Conservation (phyloP, 2,797 vertebrate genomes). For the Novumbra hubbsi region DNA sequence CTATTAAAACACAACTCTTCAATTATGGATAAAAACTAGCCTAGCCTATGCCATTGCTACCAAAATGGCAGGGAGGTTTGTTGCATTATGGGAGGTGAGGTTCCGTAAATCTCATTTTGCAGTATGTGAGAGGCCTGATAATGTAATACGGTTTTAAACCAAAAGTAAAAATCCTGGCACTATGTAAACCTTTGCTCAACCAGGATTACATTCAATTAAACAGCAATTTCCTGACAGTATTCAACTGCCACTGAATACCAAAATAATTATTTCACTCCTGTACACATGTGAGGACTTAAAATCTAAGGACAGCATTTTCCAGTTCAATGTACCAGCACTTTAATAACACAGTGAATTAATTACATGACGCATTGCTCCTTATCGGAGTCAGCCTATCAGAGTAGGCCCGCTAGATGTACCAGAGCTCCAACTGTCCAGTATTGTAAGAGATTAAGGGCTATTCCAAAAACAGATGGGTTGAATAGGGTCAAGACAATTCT, state of each 20-base stretch:
- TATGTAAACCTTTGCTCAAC: not conserved
- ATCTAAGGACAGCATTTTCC: not conserved
- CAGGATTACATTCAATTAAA: not conserved
- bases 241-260: not conserved
- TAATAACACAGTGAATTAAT: not conserved
- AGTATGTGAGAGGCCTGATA: not conserved
- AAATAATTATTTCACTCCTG: not conserved
- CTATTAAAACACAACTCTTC: not conserved
- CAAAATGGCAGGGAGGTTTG: not conserved
- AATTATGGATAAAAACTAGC: not conserved
- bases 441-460: not conserved
- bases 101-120: too few relatives aligned
- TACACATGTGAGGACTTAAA: not conserved
- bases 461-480: conserved; percentile 5
- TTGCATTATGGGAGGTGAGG: not conserved
- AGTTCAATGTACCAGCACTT: not conserved
- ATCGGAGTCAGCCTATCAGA: not conserved
- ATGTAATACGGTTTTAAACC: not conserved
- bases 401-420: not conserved
- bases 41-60: not conserved
- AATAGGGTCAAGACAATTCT: conserved; percentile 32
- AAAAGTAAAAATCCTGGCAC: not conserved
- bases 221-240: not conserved
- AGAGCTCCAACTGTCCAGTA: not conserved
- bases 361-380: not conserved